phyloP scores from a whole-genome alignment of 2,113 vertebrate species.

The Myotis brandtii region DNA sequence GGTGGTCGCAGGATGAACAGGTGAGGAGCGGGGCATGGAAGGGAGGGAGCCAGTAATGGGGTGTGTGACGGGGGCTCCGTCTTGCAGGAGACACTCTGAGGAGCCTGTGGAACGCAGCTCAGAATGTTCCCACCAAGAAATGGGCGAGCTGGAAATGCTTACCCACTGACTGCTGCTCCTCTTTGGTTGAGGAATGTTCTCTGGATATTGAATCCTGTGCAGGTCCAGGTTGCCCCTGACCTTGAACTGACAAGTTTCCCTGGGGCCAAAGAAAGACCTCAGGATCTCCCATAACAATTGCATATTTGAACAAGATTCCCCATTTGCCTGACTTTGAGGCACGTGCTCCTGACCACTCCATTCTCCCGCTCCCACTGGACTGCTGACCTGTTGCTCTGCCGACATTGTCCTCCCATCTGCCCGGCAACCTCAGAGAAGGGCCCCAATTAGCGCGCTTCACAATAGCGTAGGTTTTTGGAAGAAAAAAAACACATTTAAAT shows the following conservation, averaged over 20 bases:
- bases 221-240: neutral
- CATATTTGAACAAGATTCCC: neutral
- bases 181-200: neutral
- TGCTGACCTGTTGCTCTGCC: neutral
- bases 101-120: neutral
- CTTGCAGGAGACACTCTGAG: neutral
- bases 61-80: neutral
- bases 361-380: neutral
- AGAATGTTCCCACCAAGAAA: neutral
- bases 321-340: neutral
- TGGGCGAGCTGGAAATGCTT: neutral
- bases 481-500: neutral
- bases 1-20: neutral
- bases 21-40: neutral
- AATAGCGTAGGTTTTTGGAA: slow-evolving; percentile 2
- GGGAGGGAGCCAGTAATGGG: neutral
- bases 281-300: too few relatives aligned
- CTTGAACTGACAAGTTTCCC: neutral
- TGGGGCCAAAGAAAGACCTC: neutral
- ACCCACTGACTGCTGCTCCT: neutral
- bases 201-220: neutral
- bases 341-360: neutral
- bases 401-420: neutral
- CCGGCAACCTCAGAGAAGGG: neutral
- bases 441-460: neutral